Evolutionary conservation across 2,113 vertebrate genomes (phyloP).

Genomic region (Cacatua alba): DNA sequence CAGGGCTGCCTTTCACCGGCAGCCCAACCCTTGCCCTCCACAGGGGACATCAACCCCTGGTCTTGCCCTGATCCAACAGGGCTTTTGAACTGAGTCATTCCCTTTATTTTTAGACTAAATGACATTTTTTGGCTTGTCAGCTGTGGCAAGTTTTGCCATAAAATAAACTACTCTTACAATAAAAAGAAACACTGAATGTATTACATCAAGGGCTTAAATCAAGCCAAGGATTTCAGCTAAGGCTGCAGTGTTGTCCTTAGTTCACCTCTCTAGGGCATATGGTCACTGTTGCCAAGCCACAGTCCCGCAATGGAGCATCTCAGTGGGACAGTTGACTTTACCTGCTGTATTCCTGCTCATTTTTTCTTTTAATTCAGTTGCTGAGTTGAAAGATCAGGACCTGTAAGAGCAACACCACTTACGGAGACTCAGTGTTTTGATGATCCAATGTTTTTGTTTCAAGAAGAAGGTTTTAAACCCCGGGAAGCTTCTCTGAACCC

Average conservation of each 20-base stretch:
- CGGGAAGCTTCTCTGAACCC: not conserved
- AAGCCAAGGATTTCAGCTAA: conserved; percentile 46
- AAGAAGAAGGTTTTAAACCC: not conserved
- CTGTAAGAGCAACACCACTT: not conserved
- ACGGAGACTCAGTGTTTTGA: not conserved
- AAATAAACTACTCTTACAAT: conserved; percentile 55
- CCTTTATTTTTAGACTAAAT: conserved; percentile 37
- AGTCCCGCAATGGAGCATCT: not conserved
- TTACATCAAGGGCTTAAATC: conserved; percentile 24
- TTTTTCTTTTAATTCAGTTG: not conserved
- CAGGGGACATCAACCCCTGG: not conserved
- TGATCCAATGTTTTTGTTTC: not conserved
- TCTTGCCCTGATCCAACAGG: not conserved
- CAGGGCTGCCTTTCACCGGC: not conserved
- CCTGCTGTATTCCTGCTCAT: not conserved
- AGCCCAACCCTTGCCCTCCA: not conserved
- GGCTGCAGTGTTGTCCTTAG: conserved; percentile 18
- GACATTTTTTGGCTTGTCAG: conserved; percentile 14
- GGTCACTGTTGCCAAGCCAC: not conserved
- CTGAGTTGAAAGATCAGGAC: not conserved
- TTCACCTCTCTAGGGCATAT: not conserved
- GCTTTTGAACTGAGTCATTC: not conserved
- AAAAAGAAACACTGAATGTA: not conserved
- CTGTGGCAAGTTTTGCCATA: conserved; percentile 5
- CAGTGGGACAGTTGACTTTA: not conserved